A percentile compares a stretch with the other conserved stretches of the same genome.
Evolutionary conservation across 2,888 invertebrate genomes (phyloP).

Genomic region (Andrena flavipes): DNA sequence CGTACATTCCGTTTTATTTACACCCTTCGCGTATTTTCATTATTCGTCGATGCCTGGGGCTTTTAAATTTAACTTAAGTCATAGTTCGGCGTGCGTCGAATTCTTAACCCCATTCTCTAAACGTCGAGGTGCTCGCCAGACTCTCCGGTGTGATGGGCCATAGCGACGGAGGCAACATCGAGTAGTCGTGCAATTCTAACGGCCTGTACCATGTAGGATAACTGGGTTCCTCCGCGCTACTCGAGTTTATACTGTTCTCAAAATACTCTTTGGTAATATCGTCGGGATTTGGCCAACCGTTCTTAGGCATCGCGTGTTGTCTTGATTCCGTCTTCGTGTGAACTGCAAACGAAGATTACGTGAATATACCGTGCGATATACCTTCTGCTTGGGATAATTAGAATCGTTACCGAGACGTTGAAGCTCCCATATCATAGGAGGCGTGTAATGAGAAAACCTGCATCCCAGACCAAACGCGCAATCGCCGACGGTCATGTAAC

Average conservation of each 20-base stretch:
- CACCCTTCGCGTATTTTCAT: neutral
- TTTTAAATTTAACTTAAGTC: neutral
- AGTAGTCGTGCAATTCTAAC: slow-evolving; percentile 84
- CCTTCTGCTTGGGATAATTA: neutral
- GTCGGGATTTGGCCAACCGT: slow-evolving; percentile 75
- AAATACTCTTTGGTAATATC: slow-evolving; percentile 78
- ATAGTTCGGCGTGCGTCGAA: neutral
- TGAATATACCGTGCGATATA: neutral
- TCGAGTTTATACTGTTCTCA: slow-evolving; percentile 79
- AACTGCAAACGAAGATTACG: slow-evolving; percentile 77
- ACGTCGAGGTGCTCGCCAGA: slow-evolving; percentile 85
- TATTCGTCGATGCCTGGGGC: neutral
- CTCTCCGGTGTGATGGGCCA: slow-evolving; percentile 86
- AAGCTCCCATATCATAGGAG: slow-evolving; percentile 87
- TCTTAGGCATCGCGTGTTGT: slow-evolving; percentile 62
- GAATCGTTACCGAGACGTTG: slow-evolving; percentile 84
- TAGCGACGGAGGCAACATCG: slow-evolving; percentile 88
- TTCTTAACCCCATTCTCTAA: slow-evolving; percentile 86
- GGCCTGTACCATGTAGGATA: slow-evolving; percentile 87
- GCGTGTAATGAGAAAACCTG: slow-evolving; percentile 89
- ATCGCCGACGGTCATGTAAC: slow-evolving; percentile 86
- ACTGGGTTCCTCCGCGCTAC: slow-evolving; percentile 84
- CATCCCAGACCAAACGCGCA: slow-evolving; percentile 89
- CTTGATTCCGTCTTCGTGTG: slow-evolving; percentile 77
- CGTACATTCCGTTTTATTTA: neutral